These are phyloP conservation scores for Hypothenemus hampei DNA, from an alignment of 1,140 invertebrate genomes.

Conservation along the genomic window DNA sequence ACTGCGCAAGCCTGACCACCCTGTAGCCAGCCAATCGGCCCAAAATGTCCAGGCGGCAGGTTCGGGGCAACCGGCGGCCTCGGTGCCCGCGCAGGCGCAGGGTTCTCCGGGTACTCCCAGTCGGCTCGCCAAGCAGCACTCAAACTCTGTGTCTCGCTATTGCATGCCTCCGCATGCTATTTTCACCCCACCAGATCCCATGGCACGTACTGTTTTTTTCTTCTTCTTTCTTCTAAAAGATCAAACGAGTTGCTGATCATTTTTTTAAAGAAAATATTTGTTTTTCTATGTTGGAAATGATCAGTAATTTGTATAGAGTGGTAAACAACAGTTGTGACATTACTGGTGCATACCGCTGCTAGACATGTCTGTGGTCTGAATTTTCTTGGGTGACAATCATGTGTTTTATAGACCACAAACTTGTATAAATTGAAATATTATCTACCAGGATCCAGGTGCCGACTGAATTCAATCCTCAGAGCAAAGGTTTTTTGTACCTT, in stretches of 20 bases:
- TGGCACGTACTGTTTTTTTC: slow-evolving; percentile 48
- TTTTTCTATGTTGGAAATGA: no score
- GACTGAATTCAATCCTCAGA: slow-evolving; percentile 9
- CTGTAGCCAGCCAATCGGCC: slow-evolving; percentile 38
- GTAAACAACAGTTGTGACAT: no score
- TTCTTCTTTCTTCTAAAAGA: slow-evolving; percentile 14
- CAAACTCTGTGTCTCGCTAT: slow-evolving; percentile 50
- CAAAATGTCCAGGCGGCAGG: slow-evolving; percentile 20
- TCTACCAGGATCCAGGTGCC: slow-evolving; percentile 20
- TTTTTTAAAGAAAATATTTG: no score
- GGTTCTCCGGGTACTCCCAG: slow-evolving; percentile 36
- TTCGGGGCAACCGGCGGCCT: slow-evolving; percentile 23
- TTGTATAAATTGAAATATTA: no score
- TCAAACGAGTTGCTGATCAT: neutral
- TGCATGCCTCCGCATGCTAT: slow-evolving; percentile 55
- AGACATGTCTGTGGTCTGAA: no score
- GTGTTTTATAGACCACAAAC: no score
- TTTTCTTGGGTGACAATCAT: no score
- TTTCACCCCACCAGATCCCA: slow-evolving; percentile 52
- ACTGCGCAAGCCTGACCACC: slow-evolving; percentile 45
- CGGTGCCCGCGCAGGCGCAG: slow-evolving; percentile 32
- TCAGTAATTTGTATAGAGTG: no score
- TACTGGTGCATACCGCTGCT: no score
- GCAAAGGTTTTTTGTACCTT: no score
- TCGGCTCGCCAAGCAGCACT: slow-evolving; percentile 43